A percentile compares a stretch with the other conserved stretches of the same genome.
phyloP scores from a whole-genome alignment of 2,113 vertebrate genomes.

The Sceloporus undulatus region DNA sequence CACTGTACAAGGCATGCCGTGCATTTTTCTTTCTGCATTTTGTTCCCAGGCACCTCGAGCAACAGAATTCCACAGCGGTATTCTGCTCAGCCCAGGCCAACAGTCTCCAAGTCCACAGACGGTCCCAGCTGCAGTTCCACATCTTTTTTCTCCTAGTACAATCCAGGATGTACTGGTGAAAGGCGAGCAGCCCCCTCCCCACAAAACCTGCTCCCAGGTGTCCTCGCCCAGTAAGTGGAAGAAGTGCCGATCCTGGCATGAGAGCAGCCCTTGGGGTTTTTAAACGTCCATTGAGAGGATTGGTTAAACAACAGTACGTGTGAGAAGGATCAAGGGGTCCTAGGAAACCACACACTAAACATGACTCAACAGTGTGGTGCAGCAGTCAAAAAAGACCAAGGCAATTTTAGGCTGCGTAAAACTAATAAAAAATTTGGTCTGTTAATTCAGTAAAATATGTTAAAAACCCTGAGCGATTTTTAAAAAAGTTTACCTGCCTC shows the following conservation, averaged over 20 bases:
- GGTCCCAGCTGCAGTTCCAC: constrained; percentile 68
- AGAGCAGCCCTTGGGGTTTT: neutral
- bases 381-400: no score
- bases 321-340: no score
- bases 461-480: no score
- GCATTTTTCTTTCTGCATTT: constrained; percentile 55
- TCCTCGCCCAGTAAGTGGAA: constrained; percentile 82
- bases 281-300: no score
- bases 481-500: no score
- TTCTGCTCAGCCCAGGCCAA: constrained; percentile 79
- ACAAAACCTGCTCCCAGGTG: constrained; percentile 78
- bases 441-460: no score
- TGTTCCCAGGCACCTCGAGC: constrained; percentile 80
- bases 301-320: neutral
- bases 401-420: no score
- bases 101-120: constrained; percentile 73
- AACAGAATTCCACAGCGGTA: constrained; percentile 82
- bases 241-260: constrained; percentile 24
- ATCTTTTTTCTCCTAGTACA: constrained; percentile 77
- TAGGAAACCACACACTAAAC: no score
- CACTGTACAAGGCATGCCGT: neutral
- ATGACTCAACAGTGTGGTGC: no score
- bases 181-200: constrained; percentile 81
- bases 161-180: constrained; percentile 82
- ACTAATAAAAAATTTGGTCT: no score